A percentile compares a stretch with the other conserved stretches of the same genome.
phyloP scores from a whole-genome alignment of 2,113 vertebrate genomes.

The Solea senegalensis region DNA sequence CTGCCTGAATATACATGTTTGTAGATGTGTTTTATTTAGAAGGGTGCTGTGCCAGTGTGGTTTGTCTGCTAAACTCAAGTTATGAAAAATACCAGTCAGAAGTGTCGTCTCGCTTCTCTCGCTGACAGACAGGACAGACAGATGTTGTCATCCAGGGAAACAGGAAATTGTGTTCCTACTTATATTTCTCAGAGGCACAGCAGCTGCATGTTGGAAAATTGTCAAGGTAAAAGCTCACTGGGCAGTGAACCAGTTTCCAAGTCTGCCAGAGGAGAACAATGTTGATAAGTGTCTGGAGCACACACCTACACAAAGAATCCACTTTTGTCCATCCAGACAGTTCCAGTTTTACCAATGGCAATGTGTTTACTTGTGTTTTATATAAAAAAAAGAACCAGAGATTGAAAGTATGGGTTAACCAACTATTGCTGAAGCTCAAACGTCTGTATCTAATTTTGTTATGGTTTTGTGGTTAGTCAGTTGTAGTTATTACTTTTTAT shows the following conservation, averaged over 20 bases:
- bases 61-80: conserved; percentile 12
- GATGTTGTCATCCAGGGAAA: conserved; percentile 44
- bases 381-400: too few relatives aligned
- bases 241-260: conserved; percentile 20
- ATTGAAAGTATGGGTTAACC: too few relatives aligned
- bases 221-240: conserved; percentile 38
- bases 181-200: conserved; percentile 35
- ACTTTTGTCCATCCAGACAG: neutral
- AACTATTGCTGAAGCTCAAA: too few relatives aligned
- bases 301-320: conserved; percentile 1
- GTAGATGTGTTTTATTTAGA: conserved; percentile 23
- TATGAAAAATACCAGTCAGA: conserved; percentile 23
- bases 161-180: conserved; percentile 9
- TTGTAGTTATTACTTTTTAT: too few relatives aligned
- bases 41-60: neutral
- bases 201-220: conserved; percentile 41
- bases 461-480: too few relatives aligned
- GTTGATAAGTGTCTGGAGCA: conserved; percentile 7
- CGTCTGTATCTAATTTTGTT: too few relatives aligned
- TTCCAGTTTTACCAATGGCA: neutral
- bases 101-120: conserved; percentile 27
- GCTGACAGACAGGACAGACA: conserved; percentile 9
- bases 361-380: neutral
- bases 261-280: conserved; percentile 11
- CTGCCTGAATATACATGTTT: conserved; percentile 1